Evolutionary conservation across 2,888 invertebrate genomes (phyloP), one percentile per base, ranked within the genome.

Genomic region (Apoda limacodes): DNA sequence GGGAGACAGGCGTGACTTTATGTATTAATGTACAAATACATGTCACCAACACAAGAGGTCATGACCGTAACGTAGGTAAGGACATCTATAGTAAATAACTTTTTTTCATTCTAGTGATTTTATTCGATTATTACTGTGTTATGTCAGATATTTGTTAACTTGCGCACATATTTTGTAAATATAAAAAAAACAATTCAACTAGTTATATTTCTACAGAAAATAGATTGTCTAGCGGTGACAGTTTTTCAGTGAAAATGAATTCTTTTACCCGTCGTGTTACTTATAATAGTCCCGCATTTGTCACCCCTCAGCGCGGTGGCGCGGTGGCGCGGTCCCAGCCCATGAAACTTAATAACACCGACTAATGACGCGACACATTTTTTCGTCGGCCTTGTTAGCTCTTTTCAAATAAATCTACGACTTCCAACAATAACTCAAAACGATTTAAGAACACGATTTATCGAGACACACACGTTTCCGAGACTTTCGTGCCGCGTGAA

Each of bases 361-460:
- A 26, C 40, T 41, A 47, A 58, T 65, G 60, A 58, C 58, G 47
- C 50, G 46, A 39, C 48, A 46, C 37, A 17, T 17, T 39, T 40
- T 41, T 42, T 41, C 40, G 43, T 44, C 40, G 40, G 36, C 41
- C 40, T 45, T 47, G 53, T 49, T 45, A 48, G 42, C 42, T 43
- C 45, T 45, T 44, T 55, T 52, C 49, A 53, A 47, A 60, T 55
- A 45, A 51, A 55, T 48, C 50, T 48, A 47, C 45, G 50, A 48
- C 45, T 48, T 23, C 22, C 48, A 45, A 52, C 54, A 54, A 55
- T 54, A 46, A 51, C 50, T 48, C 44, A 42, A 50, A 50, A 50
- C 48, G 52, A 52, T 61, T 55, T 56, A 51, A 59, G 52, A 58
- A 41, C 30, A 53, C 52, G 57, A 55, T 65, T 63, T 57, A 55